Percentiles rank a stretch among this genome's conserved stretches.
Evolutionary conservation across 2,888 invertebrate species (phyloP).

Genomic region (Tenthredo livida): DNA sequence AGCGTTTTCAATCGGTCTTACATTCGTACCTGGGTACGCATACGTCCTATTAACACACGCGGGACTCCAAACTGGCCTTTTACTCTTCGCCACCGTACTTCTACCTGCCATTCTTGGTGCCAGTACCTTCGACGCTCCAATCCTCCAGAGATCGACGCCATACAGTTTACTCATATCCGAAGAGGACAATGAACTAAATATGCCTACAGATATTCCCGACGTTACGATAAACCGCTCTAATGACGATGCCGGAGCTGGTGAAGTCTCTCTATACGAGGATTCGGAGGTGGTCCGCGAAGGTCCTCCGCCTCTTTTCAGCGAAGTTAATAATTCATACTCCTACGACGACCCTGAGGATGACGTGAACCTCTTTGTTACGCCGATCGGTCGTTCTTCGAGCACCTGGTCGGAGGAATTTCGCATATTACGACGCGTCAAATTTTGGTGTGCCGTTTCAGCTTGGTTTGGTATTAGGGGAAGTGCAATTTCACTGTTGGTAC

Average conservation of each 20-base stretch:
- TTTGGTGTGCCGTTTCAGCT: conserved; percentile 64
- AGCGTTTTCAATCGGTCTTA: conserved; percentile 66
- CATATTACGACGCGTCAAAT: conserved; percentile 60
- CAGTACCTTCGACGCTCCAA: conserved; percentile 63
- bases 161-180: conserved; percentile 66
- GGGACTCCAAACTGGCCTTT: conserved; percentile 63
- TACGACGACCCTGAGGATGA: conserved; percentile 64
- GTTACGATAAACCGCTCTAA: conserved; percentile 47
- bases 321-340: conserved; percentile 63
- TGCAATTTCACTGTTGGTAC: conserved; percentile 64
- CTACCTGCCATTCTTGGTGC: conserved; percentile 68
- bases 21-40: conserved; percentile 66
- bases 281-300: not conserved
- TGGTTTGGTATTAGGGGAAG: conserved; percentile 62
- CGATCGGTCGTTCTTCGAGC: conserved; percentile 51
- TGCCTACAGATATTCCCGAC: conserved; percentile 48
- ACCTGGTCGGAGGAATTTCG: conserved; percentile 65
- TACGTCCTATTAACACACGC: conserved; percentile 62
- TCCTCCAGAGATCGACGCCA: conserved; percentile 57
- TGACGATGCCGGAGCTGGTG: not conserved
- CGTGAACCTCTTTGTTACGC: conserved; percentile 61
- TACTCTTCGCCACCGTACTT: conserved; percentile 67
- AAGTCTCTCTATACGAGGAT: conserved; percentile 25
- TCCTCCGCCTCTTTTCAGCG: conserved; percentile 59
- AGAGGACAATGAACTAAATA: conserved; percentile 68